Conservation (phyloP, 2,113 vertebrate species). For the Nannospalax galili region DNA sequence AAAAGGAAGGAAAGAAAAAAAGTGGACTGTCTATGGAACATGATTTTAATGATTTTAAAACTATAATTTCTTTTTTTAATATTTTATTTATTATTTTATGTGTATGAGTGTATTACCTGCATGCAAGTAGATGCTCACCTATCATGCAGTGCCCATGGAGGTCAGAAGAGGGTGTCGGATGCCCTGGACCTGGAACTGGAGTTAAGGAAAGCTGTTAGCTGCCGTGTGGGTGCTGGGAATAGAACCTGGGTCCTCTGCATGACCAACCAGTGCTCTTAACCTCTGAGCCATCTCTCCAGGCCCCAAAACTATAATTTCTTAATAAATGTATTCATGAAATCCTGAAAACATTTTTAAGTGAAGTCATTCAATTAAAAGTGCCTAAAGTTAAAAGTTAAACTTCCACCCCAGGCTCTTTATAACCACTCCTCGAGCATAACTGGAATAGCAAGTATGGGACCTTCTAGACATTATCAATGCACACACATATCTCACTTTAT, state of each 20-base stretch:
- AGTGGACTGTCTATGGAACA: neutral
- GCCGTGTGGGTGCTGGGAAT: too few species aligned
- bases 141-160: too few species aligned
- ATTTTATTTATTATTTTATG: too few species aligned
- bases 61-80: neutral
- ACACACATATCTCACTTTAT: neutral
- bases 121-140: too few species aligned
- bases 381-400: neutral
- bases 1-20: too few species aligned
- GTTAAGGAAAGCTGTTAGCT: too few species aligned
- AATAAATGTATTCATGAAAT: neutral
- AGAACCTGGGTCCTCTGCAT: too few species aligned
- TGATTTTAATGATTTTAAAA: neutral
- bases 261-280: too few species aligned
- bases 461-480: neutral
- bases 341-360: neutral
- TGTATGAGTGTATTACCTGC: too few species aligned
- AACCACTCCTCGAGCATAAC: neutral
- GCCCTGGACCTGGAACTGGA: too few species aligned
- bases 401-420: neutral
- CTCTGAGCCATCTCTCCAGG: too few species aligned
- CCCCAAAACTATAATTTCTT: neutral
- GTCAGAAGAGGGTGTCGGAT: too few species aligned
- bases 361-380: neutral
- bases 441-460: neutral